A percentile compares a stretch with the other conserved stretches of the same genome.
phyloP scores from a whole-genome alignment of 2,888 invertebrate species.

The Ectobius pallidus region DNA sequence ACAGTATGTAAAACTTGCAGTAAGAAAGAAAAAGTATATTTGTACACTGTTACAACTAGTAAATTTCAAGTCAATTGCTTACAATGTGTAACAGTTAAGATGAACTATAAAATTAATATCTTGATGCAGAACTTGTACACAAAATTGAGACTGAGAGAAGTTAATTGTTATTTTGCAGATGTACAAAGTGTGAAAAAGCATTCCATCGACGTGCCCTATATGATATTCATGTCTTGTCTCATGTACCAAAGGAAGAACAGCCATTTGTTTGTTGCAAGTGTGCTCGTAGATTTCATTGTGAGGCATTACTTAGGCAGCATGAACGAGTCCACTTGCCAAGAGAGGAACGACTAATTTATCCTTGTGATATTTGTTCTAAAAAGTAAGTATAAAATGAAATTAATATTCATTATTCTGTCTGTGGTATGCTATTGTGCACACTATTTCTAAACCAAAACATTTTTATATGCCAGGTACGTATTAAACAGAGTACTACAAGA shows the following conservation, averaged over 20 bases:
- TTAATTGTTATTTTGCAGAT: constrained; percentile 54
- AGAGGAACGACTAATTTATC: constrained; percentile 60
- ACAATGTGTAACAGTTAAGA: too few relatives aligned
- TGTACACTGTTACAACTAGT: too few relatives aligned
- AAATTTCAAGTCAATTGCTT: too few relatives aligned
- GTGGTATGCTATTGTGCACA: not conserved
- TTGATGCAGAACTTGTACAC: too few relatives aligned
- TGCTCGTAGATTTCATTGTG: constrained; percentile 59
- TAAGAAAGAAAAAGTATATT: too few relatives aligned
- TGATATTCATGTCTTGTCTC: constrained; percentile 60
- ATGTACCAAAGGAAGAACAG: constrained; percentile 61
- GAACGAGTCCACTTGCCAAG: constrained; percentile 61
- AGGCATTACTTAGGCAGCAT: constrained; percentile 60
- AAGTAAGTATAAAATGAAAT: constrained; percentile 55
- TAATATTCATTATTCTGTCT: not conserved
- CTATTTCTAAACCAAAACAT: not conserved
- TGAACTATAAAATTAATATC: too few relatives aligned
- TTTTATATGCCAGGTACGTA: too few relatives aligned
- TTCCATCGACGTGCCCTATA: constrained; percentile 58
- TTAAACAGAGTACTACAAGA: too few relatives aligned
- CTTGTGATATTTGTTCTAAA: constrained; percentile 59
- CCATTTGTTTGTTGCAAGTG: constrained; percentile 59
- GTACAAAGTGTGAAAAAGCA: constrained; percentile 61
- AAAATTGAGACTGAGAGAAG: too few relatives aligned
- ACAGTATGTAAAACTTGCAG: too few relatives aligned